Evolutionary conservation across 2,113 vertebrate genomes (phyloP).

Genomic region (Uropsilus gracilis): DNA sequence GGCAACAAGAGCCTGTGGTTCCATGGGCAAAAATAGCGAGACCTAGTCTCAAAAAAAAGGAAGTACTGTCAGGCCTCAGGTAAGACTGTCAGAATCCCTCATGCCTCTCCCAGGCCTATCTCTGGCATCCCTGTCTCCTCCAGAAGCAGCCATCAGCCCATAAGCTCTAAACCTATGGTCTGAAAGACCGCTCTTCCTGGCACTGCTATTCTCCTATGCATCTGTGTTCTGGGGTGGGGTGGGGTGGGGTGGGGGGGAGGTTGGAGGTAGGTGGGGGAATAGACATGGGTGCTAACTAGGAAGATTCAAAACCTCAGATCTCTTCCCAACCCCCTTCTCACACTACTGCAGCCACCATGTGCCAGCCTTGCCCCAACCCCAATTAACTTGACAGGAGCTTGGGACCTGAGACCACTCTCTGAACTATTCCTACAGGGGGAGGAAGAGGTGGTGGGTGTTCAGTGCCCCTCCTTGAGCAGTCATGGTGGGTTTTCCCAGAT

Average conservation of each 20-base stretch:
- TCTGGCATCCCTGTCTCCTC: neutral
- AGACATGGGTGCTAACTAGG: neutral
- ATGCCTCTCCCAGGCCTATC: neutral
- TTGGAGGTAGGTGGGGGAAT: too few relatives aligned
- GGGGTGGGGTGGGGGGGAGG: too few relatives aligned
- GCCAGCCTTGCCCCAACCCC: neutral
- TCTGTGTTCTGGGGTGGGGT: neutral
- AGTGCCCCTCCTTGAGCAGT: neutral
- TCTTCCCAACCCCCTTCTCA: neutral
- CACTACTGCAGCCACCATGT: accelerated
- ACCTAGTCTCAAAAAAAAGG: too few relatives aligned
- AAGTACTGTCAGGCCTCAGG: neutral
- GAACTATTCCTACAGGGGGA: neutral
- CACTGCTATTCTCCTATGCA: neutral
- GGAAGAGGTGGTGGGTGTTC: neutral
- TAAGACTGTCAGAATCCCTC: neutral
- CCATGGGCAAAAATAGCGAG: too few relatives aligned
- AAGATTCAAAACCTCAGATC: neutral
- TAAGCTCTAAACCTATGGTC: neutral
- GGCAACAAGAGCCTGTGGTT: too few relatives aligned
- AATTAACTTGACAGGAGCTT: accelerated
- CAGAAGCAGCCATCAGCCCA: neutral
- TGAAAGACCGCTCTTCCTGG: neutral
- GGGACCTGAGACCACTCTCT: neutral
- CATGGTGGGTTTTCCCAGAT: neutral